Base-by-base conservation (phyloP, 2,797 vertebrate genomes). In the Geotrypetes seraphini region DNA sequence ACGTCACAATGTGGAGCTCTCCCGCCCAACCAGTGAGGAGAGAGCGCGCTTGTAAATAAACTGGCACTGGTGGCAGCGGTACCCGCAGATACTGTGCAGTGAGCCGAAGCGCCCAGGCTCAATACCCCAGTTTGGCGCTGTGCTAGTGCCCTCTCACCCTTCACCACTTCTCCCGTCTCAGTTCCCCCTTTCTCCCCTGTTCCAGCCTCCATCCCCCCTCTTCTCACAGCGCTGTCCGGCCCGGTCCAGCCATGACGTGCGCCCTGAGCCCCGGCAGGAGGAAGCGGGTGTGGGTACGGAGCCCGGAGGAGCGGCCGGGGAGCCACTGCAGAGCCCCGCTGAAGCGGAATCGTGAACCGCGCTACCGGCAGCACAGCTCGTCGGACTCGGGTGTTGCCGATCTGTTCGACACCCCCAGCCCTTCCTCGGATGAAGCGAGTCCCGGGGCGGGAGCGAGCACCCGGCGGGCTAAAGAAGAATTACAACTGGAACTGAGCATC, bases 371-470 rank as follows among this genome's bases (percentile, higher is more conserved):
- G 25, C 77, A 81, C 63, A 66, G 50, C 36, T 42, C 71, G 24
- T 73, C 69, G 13, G 80, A 83, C 52, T 84, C 81, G 3, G 81
- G 81, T 2, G 82, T 86, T 28, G 75, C 79, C 26, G 82, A 84
- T 11, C 75, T 81, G 13, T 45, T 73, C n/a, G 36, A 41, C 20
- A 43, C 48, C n/a, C 52, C 50, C 21, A 54, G 58, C 3, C 46
- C 44, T 7, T 30, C 41, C 5, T 19, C 37, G 3, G 38, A 18
- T 22, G 33, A 31, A 31, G 23, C 22, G 6, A 27, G 32, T 5
- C 12, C 12, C 14, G 2, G 11, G 2, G 26, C 36, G 19, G 21
- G 19, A 10, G 12, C 16, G 5, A n/a, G n/a, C n/a, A n/a, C n/a
- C n/a, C 13, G 20, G 18, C 11, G 21, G n/a, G n/a, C n/a, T n/a